Conservation (phyloP, 2,888 invertebrate genomes). For the Drosophila hawaiiensis region DNA sequence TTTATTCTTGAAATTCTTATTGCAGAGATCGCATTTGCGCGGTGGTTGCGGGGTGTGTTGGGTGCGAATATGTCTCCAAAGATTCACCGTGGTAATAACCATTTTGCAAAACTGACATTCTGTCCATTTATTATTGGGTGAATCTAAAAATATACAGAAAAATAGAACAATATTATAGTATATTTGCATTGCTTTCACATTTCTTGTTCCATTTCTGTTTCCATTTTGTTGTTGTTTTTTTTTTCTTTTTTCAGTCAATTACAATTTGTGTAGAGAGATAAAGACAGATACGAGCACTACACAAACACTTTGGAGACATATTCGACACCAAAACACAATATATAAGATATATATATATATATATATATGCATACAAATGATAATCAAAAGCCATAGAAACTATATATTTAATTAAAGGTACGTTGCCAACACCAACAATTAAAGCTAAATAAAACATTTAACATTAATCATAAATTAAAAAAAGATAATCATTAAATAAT, state of each 20-base stretch:
- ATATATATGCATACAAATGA: background rate
- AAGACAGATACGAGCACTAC: constrained; percentile 7
- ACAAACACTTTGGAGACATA: constrained; percentile 84
- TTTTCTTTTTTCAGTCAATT: background rate
- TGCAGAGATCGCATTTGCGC: constrained; percentile 85
- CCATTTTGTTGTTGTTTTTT: constrained; percentile 3
- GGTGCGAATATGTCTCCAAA: constrained; percentile 86
- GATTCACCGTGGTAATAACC: constrained; percentile 86
- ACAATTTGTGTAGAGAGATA: constrained; percentile 7
- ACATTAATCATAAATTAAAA: background rate
- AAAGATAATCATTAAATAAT: background rate
- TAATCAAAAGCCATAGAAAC: background rate
- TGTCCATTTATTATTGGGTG: constrained; percentile 86
- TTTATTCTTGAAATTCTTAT: constrained; percentile 86
- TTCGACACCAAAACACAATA: constrained; percentile 76
- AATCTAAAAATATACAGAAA: constrained; percentile 85
- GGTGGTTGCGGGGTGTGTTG: constrained; percentile 86
- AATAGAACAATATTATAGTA: constrained; percentile 61
- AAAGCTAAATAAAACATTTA: background rate
- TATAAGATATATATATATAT: constrained; percentile 10
- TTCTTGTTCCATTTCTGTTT: constrained; percentile 28
- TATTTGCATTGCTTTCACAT: constrained; percentile 26
- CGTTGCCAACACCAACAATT: background rate
- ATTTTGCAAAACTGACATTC: constrained; percentile 86
- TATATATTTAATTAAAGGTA: background rate